Evolutionary conservation across 2,113 vertebrate species (phyloP).

Genomic region (Ardeotis arabs): DNA sequence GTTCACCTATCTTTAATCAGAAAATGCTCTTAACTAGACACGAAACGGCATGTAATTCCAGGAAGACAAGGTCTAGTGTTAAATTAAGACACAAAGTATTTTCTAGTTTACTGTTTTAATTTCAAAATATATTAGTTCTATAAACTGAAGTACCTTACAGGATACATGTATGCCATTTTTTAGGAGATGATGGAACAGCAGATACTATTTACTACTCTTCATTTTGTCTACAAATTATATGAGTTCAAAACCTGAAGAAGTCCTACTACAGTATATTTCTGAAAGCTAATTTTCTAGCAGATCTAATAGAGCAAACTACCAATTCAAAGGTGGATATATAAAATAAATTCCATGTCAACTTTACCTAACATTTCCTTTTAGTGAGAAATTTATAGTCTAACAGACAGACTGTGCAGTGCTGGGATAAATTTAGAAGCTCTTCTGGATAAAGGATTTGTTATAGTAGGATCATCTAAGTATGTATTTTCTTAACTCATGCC

Average conservation of each 20-base stretch:
- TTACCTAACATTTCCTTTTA: not conserved
- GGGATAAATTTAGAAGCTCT: slow-evolving; percentile 14
- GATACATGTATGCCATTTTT: not conserved
- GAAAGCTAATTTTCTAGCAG: not conserved
- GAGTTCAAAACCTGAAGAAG: not conserved
- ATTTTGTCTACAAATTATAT: not conserved
- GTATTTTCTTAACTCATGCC: not conserved
- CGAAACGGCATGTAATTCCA: not conserved
- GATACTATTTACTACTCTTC: not conserved
- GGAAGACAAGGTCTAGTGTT: not conserved
- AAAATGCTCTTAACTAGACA: not conserved
- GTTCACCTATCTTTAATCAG: not conserved
- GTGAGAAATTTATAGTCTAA: slow-evolving; percentile 3
- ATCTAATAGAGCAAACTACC: not conserved
- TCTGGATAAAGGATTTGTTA: slow-evolving; percentile 11
- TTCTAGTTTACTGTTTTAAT: not conserved
- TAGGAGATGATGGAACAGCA: not conserved
- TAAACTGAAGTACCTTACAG: not conserved
- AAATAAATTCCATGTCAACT: not conserved
- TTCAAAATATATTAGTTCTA: not conserved
- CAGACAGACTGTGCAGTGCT: not conserved
- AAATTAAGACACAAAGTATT: not conserved
- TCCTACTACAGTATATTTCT: not conserved
- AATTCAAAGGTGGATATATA: not conserved
- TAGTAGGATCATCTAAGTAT: not conserved